phyloP scores from a whole-genome alignment of 92 coral and sea anemone species.

The Siderastrea radians region DNA sequence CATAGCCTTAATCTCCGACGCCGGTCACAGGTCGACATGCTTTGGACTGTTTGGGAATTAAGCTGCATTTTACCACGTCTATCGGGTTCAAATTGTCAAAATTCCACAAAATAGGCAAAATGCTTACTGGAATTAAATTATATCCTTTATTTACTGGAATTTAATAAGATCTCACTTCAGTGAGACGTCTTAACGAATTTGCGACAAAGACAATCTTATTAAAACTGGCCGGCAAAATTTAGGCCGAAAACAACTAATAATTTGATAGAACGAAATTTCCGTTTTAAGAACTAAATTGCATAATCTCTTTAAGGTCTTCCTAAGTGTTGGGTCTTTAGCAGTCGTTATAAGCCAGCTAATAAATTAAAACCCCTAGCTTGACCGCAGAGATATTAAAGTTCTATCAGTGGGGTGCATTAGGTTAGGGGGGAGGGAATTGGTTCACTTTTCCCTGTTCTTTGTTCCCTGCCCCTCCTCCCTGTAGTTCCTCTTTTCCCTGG shows the following conservation, averaged over 20 bases:
- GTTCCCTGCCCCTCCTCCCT: neutral
- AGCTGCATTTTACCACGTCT: neutral
- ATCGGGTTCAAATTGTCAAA: neutral
- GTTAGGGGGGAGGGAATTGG: neutral
- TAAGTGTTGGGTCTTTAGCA: neutral
- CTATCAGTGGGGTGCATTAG: neutral
- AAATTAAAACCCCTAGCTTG: neutral
- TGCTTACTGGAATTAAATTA: neutral
- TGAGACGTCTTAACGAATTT: neutral
- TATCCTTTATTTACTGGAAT: neutral
- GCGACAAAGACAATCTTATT: constrained; percentile 19
- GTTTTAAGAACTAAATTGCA: too few relatives aligned
- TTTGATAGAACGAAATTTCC: neutral
- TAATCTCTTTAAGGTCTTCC: too few relatives aligned
- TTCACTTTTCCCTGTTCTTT: neutral
- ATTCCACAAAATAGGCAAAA: neutral
- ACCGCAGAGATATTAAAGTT: neutral
- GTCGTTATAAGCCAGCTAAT: neutral
- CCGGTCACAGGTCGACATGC: too few relatives aligned
- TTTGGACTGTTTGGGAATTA: too few relatives aligned
- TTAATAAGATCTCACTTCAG: neutral
- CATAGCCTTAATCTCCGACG: too few relatives aligned
- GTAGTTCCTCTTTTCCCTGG: neutral
- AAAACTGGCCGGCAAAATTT: neutral
- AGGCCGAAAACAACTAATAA: constrained; percentile 4